Evolutionary conservation across 2,888 invertebrate species (phyloP), one percentile per base, ranked within the genome.

Genomic region (Chrysodeixis includens): DNA sequence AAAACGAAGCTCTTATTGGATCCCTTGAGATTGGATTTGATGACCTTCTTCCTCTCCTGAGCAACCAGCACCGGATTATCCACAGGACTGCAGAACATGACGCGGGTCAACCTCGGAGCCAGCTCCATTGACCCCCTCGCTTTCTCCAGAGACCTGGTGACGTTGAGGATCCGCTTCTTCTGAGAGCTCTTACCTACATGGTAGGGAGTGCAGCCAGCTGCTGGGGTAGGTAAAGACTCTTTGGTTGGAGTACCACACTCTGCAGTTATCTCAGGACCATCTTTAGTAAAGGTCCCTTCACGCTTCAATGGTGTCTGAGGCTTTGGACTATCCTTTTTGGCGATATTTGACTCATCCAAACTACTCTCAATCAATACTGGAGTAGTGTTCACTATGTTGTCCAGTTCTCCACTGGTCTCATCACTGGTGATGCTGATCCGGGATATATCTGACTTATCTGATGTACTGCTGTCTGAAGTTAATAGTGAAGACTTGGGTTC

Each of bases 11-110:
- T 95, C 79, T 95, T 95, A 55, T 92, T 93, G 0, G 95, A 95
- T 1, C 95, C 95, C 66, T 95, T 95, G 70, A 95, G 81, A 60
- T 90, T 95, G 1, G 95, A 95, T 72, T 95, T 95, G 62, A 95
- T 93, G 16, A 95, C 81, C 69, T 92, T 93, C 51, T 82, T 86
- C 65, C 88, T 91, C 68, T 89, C 87, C 62, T 90, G 90, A 1
- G 81, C 83, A 1, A 82, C 81, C 0, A 85, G 18, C 20, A 59
- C 78, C 0, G 90, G 89, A 56, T 88, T 90, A 68, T 93, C 88
- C 0, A 90, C 85, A 0, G 95, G 94, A 66, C 94, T 94, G 80
- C 94, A 93, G 81, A 95, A 95, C 93, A 93, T 94, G 4, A 95
- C 95, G 72, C 79, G 88, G 0, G 93, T 92, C 4, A 82, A 66